Evolutionary conservation across 2,797 vertebrate genomes (phyloP).

Genomic region (Euphonia xanthogaster): DNA sequence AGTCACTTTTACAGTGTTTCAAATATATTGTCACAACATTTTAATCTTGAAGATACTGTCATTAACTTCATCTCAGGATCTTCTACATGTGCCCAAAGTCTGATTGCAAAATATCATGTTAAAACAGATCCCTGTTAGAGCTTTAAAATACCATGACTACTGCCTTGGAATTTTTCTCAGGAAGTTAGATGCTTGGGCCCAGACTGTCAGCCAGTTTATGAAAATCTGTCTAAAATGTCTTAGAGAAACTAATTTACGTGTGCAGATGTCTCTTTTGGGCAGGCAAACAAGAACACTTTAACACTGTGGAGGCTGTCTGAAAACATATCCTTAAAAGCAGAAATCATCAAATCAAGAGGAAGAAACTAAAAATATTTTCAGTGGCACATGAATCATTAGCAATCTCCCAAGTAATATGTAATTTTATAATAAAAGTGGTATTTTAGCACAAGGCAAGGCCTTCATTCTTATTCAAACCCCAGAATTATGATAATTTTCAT

Average conservation of each 20-base stretch:
- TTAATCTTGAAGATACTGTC: not conserved
- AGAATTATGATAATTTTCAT: slow-evolving; percentile 12
- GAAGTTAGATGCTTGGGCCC: not conserved
- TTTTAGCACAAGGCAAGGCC: not conserved
- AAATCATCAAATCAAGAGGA: slow-evolving; percentile 24
- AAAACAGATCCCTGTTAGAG: not conserved
- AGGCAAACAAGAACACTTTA: not conserved
- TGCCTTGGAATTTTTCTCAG: not conserved
- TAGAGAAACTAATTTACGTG: not conserved
- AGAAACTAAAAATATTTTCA: slow-evolving; percentile 37
- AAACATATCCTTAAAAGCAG: not conserved
- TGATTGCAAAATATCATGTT: not conserved
- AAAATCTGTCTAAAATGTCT: not conserved
- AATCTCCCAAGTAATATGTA: not conserved
- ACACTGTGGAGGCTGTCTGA: slow-evolving; percentile 1
- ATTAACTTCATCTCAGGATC: not conserved
- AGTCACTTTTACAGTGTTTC: not conserved
- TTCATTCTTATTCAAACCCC: not conserved
- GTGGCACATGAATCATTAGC: slow-evolving; percentile 12
- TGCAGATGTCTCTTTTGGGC: slow-evolving; percentile 34
- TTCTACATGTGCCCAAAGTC: not conserved
- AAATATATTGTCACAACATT: not conserved
- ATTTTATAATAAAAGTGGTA: slow-evolving; percentile 24
- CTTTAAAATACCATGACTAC: not conserved
- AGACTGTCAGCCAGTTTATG: not conserved